Percentiles rank a stretch among this genome's conserved stretches.
Conservation (phyloP, 2,113 vertebrate species). For the Sander vitreus region DNA sequence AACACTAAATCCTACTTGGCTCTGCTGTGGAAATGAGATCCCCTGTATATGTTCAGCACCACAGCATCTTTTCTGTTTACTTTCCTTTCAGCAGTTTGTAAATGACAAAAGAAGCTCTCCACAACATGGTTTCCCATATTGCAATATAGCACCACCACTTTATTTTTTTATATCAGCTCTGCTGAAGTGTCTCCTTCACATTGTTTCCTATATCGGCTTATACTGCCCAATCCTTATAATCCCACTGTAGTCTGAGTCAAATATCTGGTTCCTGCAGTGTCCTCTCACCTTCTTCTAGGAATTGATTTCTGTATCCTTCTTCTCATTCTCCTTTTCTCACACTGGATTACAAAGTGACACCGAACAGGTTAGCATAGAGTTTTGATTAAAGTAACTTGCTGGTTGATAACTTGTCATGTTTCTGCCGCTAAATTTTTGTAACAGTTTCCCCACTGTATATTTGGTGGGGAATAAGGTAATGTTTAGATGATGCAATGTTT, state of each 20-base stretch:
- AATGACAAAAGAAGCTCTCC: slow-evolving; percentile 53
- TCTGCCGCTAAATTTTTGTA: neutral
- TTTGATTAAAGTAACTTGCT: slow-evolving; percentile 16
- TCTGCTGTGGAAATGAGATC: slow-evolving; percentile 55
- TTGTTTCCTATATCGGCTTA: slow-evolving; percentile 80
- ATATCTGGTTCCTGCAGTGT: slow-evolving; percentile 64
- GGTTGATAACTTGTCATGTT: slow-evolving; percentile 1
- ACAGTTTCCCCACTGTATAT: neutral
- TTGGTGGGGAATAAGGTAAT: slow-evolving; percentile 19
- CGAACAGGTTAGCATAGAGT: slow-evolving; percentile 20
- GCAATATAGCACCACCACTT: slow-evolving; percentile 46
- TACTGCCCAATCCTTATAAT: slow-evolving; percentile 72
- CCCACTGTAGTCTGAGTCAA: slow-evolving; percentile 69
- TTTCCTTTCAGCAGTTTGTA: slow-evolving; percentile 37
- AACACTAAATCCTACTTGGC: slow-evolving; percentile 61
- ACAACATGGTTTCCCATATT: slow-evolving; percentile 49
- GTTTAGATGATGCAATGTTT: slow-evolving; percentile 54
- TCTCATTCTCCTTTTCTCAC: slow-evolving; percentile 39
- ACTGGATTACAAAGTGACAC: slow-evolving; percentile 63
- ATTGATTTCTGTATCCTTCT: slow-evolving; percentile 55
- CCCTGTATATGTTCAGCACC: slow-evolving; percentile 52
- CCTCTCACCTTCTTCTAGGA: slow-evolving; percentile 60
- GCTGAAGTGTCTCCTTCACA: slow-evolving; percentile 57
- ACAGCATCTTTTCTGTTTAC: slow-evolving; percentile 35
- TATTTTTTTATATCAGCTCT: slow-evolving; percentile 48